phyloP scores from a whole-genome alignment of 2,797 vertebrate species.

The Nyctalus aviator region DNA sequence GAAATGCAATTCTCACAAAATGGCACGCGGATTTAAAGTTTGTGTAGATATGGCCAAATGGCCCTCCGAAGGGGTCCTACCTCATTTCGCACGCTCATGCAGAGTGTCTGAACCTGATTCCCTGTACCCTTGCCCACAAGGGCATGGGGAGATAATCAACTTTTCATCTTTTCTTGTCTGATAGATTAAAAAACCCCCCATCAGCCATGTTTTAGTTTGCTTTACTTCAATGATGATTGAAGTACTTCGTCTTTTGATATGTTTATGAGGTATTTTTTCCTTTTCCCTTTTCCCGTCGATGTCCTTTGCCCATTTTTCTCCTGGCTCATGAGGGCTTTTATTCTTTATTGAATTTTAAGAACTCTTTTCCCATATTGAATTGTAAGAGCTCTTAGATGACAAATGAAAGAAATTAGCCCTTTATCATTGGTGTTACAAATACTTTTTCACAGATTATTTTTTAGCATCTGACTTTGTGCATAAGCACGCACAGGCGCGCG shows the following conservation, averaged over 20 bases:
- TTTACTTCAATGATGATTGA: conserved; percentile 59
- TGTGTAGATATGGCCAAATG: background rate
- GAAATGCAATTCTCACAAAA: conserved; percentile 11
- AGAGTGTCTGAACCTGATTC: background rate
- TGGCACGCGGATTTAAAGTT: background rate
- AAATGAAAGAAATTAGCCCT: conserved; percentile 59
- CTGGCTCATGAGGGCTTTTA: conserved; percentile 43
- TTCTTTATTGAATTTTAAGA: conserved; percentile 55
- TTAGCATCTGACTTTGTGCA: background rate
- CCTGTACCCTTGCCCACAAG: background rate
- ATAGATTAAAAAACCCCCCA: conserved; percentile 7
- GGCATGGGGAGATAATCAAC: background rate
- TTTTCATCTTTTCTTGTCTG: conserved; percentile 61
- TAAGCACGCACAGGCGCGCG: background rate
- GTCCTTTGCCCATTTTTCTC: conserved; percentile 51
- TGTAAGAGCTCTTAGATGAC: conserved; percentile 58
- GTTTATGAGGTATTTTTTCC: conserved; percentile 49
- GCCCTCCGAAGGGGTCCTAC: background rate
- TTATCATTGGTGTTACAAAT: conserved; percentile 40
- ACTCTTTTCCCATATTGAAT: conserved; percentile 53
- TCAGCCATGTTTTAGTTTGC: conserved; percentile 25
- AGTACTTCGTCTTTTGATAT: conserved; percentile 63
- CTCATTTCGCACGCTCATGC: background rate
- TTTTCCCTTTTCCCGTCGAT: background rate
- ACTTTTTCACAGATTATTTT: conserved; percentile 24